phyloP scores from a whole-genome alignment of 2,888 invertebrate genomes.

The Ophion ellenae region DNA sequence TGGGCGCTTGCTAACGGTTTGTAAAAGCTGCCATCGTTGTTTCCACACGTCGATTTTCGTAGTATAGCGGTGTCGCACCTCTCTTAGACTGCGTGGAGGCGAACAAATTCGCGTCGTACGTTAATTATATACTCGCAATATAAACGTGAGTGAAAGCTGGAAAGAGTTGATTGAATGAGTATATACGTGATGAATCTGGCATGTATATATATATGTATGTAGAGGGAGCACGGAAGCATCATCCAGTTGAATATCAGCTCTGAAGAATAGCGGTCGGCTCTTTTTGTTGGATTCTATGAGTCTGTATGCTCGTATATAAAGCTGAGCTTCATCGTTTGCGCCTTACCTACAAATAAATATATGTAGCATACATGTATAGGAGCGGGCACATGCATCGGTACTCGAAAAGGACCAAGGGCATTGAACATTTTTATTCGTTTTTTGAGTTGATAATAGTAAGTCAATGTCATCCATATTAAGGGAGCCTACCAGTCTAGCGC shows the following conservation, averaged over 20 bases:
- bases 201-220: slow-evolving; percentile 21
- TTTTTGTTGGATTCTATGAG: slow-evolving; percentile 34
- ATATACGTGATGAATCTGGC: slow-evolving; percentile 11
- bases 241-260: slow-evolving; percentile 77
- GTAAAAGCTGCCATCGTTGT: slow-evolving; percentile 59
- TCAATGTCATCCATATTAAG: no score
- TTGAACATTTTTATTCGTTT: no score
- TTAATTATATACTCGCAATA: slow-evolving; percentile 18
- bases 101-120: slow-evolving; percentile 51
- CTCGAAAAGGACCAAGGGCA: no score
- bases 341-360: slow-evolving; percentile 41
- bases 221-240: slow-evolving; percentile 55
- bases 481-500: no score
- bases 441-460: no score
- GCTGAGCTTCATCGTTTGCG: slow-evolving; percentile 50
- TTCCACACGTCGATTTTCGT: slow-evolving; percentile 16
- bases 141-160: slow-evolving; percentile 60
- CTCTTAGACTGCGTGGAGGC: slow-evolving; percentile 14
- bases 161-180: slow-evolving; percentile 59
- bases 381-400: no score
- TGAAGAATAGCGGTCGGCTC: slow-evolving; percentile 71
- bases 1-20: slow-evolving; percentile 66
- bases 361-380: neutral
- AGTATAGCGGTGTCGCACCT: slow-evolving; percentile 14
- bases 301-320: neutral